Conservation (phyloP, 1,140 invertebrate species). For the Zaprionus camerounensis region DNA sequence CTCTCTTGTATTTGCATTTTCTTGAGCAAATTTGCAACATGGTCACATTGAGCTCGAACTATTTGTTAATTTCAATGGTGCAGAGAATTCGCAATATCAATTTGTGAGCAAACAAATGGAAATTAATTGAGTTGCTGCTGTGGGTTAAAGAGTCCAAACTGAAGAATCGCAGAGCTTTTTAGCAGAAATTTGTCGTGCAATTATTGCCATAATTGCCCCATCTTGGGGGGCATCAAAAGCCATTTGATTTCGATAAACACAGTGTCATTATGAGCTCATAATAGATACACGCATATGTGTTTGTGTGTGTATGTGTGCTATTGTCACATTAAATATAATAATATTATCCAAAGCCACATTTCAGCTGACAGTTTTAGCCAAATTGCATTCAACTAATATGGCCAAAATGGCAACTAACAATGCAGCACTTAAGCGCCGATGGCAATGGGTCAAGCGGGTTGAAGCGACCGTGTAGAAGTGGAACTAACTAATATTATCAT, state of each 20-base stretch:
- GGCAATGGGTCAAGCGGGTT: not conserved
- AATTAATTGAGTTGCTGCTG: constrained; percentile 6
- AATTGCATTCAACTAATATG: constrained; percentile 31
- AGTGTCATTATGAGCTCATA: constrained; percentile 8
- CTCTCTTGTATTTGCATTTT: not conserved
- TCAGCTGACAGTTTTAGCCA: constrained; percentile 26
- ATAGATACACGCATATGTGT: not conserved
- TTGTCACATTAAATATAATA: constrained; percentile 36
- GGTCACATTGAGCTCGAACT: constrained; percentile 8
- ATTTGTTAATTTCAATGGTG: constrained; percentile 13
- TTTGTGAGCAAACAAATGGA: not conserved
- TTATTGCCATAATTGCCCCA: not conserved
- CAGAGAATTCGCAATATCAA: constrained; percentile 1
- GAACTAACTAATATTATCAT: constrained; percentile 54
- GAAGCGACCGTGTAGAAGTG: not conserved
- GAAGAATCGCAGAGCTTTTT: not conserved
- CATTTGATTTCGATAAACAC: constrained; percentile 27
- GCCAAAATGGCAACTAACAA: constrained; percentile 21
- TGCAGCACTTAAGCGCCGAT: constrained; percentile 20
- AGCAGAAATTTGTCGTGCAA: not conserved
- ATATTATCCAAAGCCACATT: constrained; percentile 34
- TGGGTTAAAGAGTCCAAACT: not conserved
- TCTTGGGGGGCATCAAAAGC: not conserved
- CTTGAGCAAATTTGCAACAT: constrained; percentile 17
- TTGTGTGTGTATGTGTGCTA: not conserved